phyloP scores from a whole-genome alignment of 2,888 invertebrate genomes.

The Seira sanloemensis region DNA sequence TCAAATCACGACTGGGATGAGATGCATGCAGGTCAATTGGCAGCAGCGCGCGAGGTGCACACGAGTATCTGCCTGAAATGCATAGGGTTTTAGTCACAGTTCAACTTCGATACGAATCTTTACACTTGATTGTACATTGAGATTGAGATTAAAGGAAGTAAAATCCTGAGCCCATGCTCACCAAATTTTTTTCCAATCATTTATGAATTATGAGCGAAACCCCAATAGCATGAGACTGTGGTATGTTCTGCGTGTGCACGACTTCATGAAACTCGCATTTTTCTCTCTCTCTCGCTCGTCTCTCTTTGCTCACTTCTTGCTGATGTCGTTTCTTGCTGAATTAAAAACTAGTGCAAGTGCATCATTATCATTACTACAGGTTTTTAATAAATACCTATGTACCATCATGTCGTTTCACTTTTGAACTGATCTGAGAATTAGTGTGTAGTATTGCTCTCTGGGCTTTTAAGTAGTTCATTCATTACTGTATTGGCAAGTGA shows the following conservation, averaged over 20 bases:
- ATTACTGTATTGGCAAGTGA: not conserved
- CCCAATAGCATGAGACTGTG: not conserved
- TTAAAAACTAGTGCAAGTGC: constrained; percentile 7
- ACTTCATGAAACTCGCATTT: too few species aligned
- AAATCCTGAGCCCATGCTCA: not conserved
- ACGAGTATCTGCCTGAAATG: not conserved
- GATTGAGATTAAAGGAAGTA: not conserved
- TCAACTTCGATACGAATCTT: too few species aligned
- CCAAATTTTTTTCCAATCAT: not conserved
- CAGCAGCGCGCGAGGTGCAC: not conserved
- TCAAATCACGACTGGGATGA: not conserved
- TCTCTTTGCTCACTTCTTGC: too few species aligned
- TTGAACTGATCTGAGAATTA: not conserved
- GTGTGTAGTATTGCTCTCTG: not conserved
- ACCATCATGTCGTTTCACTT: constrained; percentile 17
- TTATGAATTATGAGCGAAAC: not conserved
- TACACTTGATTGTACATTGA: too few species aligned
- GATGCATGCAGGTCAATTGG: not conserved
- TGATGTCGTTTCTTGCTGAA: not conserved
- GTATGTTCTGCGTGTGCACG: too few species aligned
- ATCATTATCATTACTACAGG: not conserved
- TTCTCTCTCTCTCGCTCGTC: too few species aligned
- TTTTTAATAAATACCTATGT: too few species aligned
- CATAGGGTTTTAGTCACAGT: not conserved
- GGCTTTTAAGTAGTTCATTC: not conserved